Percentiles rank a stretch among this genome's conserved stretches.
These are phyloP conservation scores for Pollenia amentaria DNA, from an alignment of 2,888 invertebrate genomes.

Conservation along the genomic window DNA sequence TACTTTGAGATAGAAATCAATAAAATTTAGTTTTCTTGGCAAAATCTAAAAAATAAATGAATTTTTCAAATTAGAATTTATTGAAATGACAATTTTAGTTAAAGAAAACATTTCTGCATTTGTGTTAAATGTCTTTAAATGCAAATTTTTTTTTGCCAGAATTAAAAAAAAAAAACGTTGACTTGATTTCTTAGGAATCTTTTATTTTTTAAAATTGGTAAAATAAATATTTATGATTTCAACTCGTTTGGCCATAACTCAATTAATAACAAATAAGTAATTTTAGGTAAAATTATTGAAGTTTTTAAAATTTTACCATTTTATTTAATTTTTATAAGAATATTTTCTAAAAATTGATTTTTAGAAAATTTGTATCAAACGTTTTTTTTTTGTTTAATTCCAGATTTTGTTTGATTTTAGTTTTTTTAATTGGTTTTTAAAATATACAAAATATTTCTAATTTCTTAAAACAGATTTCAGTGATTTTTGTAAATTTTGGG, in stretches of 20 bases:
- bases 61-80: background rate
- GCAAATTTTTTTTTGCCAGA: background rate
- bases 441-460: too few species aligned
- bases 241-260: slow-evolving; percentile 46
- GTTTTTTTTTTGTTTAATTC: too few species aligned
- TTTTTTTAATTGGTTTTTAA: too few species aligned
- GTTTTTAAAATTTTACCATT: too few species aligned
- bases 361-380: too few species aligned
- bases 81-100: background rate
- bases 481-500: too few species aligned
- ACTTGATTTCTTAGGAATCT: background rate
- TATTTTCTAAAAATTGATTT: too few species aligned
- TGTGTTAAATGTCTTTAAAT: slow-evolving; percentile 14
- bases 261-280: background rate
- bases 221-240: slow-evolving; percentile 7
- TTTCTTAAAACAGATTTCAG: too few species aligned
- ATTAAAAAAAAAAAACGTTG: background rate
- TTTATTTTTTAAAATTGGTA: slow-evolving; percentile 7
- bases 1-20: slow-evolving; percentile 71
- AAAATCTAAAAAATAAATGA: background rate
- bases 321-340: too few species aligned
- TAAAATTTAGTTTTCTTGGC: slow-evolving; percentile 8
- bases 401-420: too few species aligned
- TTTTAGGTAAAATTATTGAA: too few species aligned
- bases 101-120: background rate